Conservation (phyloP, 1,140 invertebrate genomes). For the Panagrolaimus sp. region DNA sequence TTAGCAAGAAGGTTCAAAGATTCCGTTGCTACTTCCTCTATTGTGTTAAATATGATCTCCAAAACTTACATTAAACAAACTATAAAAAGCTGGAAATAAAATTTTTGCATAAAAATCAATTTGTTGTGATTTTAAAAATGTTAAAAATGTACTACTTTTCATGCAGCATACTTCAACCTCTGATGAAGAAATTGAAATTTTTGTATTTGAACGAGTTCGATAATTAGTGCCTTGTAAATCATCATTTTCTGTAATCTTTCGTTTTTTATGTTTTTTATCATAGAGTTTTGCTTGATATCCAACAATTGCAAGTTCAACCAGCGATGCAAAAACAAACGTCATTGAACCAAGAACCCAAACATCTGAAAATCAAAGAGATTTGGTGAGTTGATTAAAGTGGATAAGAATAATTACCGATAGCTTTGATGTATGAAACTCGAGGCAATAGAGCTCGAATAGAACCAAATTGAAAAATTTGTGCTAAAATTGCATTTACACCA, state of each 20-base stretch:
- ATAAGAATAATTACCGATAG: constrained; percentile 29
- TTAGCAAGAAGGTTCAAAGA: too few relatives aligned
- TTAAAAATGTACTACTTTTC: background rate
- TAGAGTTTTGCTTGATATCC: constrained; percentile 36
- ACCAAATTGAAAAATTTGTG: constrained; percentile 44
- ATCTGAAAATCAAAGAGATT: constrained; percentile 33
- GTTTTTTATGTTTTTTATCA: constrained; percentile 2
- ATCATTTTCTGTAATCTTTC: background rate
- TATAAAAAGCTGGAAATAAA: constrained; percentile 1
- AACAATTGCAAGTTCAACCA: constrained; percentile 41
- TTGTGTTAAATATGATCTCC: too few relatives aligned
- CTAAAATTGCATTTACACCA: constrained; percentile 38
- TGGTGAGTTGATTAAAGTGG: constrained; percentile 18
- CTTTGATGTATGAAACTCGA: constrained; percentile 38
- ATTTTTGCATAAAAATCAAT: constrained; percentile 10
- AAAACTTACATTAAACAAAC: constrained; percentile 7
- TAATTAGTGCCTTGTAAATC: background rate
- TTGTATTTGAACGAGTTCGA: background rate
- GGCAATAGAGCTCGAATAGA: constrained; percentile 35
- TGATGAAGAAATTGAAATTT: background rate
- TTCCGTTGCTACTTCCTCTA: too few relatives aligned
- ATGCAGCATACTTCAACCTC: background rate
- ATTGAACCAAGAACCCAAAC: constrained; percentile 22
- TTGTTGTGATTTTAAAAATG: constrained; percentile 8
- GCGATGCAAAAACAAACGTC: constrained; percentile 37